These are phyloP conservation scores for Trissolcus japonicus DNA, from an alignment of 2,888 invertebrate species.

Conservation along the genomic window DNA sequence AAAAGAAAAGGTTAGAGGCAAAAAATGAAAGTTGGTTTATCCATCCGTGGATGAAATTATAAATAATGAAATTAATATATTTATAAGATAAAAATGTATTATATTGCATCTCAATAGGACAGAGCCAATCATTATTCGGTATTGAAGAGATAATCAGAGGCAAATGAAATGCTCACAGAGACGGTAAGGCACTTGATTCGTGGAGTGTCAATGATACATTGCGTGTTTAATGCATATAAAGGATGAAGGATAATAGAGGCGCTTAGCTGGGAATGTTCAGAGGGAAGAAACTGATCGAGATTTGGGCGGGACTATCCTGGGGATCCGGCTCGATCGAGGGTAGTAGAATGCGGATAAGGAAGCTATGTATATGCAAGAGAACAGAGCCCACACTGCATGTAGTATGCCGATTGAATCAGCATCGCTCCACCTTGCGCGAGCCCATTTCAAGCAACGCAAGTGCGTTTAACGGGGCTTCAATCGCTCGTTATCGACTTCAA, in stretches of 20 bases:
- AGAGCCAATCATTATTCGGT: neutral
- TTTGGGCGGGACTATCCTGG: conserved; percentile 61
- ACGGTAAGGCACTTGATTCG: conserved; percentile 20
- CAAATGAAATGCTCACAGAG: conserved; percentile 26
- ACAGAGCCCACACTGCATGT: conserved; percentile 32
- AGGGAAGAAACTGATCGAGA: conserved; percentile 59
- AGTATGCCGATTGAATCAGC: conserved; percentile 54
- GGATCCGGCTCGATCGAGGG: conserved; percentile 63
- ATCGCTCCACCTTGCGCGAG: conserved; percentile 30
- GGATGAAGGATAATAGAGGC: conserved; percentile 37
- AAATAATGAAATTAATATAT: too few species aligned
- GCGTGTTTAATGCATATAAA: conserved; percentile 41
- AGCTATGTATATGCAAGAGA: conserved; percentile 47
- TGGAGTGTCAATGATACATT: conserved; percentile 38
- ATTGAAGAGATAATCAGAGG: conserved; percentile 6
- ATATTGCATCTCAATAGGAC: too few species aligned
- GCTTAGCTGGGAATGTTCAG: conserved; percentile 28
- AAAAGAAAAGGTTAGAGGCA: too few species aligned
- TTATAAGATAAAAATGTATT: too few species aligned
- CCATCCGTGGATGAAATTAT: too few species aligned
- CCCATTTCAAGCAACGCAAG: conserved; percentile 54
- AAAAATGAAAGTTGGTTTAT: too few species aligned
- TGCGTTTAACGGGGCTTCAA: conserved; percentile 58
- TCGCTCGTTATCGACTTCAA: conserved; percentile 57
- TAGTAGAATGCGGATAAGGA: conserved; percentile 58